A percentile compares a stretch with the other conserved stretches of the same genome.
Conservation (phyloP, 1,140 invertebrate species). For the Fopius arisanus region DNA sequence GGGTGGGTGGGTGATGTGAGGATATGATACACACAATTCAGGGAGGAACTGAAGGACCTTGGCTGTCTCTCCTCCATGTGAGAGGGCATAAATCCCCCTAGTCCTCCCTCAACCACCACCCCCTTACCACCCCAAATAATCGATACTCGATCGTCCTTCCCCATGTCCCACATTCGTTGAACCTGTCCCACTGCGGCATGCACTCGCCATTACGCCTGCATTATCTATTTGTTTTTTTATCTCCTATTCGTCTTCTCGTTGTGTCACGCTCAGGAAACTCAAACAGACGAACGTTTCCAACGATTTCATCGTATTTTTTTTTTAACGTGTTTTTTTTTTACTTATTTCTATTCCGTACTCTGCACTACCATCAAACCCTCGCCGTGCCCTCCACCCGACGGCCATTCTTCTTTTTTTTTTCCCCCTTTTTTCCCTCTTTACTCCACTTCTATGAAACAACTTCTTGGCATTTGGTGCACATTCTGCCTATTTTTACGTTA, state of each 20-base stretch:
- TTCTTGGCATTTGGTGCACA: not conserved
- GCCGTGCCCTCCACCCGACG: not conserved
- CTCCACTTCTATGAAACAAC: not conserved
- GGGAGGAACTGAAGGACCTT: not conserved
- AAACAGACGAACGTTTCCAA: not conserved
- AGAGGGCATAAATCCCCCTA: not conserved
- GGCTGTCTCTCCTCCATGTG: not conserved
- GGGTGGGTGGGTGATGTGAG: not conserved
- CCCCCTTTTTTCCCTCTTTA: not conserved
- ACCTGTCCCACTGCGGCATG: conserved; percentile 27
- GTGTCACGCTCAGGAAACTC: not conserved
- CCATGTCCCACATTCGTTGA: conserved; percentile 30
- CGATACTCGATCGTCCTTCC: conserved; percentile 32
- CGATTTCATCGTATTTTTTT: not conserved
- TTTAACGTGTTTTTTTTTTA: conserved; percentile 9
- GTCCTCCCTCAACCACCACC: not conserved
- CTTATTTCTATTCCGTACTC: not conserved
- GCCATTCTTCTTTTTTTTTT: not conserved
- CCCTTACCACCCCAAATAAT: conserved; percentile 8
- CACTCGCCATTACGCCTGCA: conserved; percentile 22
- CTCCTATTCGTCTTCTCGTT: not conserved
- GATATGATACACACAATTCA: not conserved
- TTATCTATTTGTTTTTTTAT: conserved; percentile 20
- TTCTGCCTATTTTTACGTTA: conserved; percentile 2
- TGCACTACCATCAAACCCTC: not conserved